A percentile compares a stretch with the other conserved stretches of the same genome.
Evolutionary conservation across 2,113 vertebrate species (phyloP).

Genomic region (Lates calcarifer): DNA sequence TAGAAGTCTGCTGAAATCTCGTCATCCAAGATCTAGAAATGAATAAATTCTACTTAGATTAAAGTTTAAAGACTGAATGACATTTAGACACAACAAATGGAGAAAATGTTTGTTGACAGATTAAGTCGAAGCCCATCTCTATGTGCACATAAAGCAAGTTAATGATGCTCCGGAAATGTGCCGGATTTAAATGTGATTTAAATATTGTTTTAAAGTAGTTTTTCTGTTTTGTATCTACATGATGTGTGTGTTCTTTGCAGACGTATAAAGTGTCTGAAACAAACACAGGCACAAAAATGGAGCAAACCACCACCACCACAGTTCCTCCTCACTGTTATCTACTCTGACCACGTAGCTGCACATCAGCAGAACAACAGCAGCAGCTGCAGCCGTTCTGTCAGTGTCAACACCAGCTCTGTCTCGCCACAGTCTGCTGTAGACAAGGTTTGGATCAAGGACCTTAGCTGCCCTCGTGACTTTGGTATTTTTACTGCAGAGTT

Average conservation of each 20-base stretch:
- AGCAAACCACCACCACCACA: not conserved
- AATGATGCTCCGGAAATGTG: no score
- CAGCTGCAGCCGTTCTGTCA: not conserved
- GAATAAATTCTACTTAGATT: not conserved
- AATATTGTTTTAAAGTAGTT: no score
- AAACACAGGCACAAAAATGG: not conserved
- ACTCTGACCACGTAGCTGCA: not conserved
- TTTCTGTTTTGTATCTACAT: no score
- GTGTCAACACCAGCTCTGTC: not conserved
- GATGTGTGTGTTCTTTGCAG: not conserved
- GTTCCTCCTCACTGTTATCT: not conserved
- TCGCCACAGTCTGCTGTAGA: not conserved
- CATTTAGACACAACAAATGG: not conserved
- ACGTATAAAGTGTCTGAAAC: not conserved
- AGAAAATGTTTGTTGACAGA: not conserved
- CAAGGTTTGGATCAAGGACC: not conserved
- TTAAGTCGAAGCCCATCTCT: no score
- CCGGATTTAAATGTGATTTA: no score
- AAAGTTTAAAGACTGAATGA: not conserved
- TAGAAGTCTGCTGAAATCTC: slow-evolving; percentile 92
- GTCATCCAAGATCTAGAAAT: slow-evolving; percentile 90
- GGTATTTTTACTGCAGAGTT: no score
- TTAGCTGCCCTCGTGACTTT: no score
- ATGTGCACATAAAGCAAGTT: no score
- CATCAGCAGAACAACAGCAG: not conserved